phyloP scores from a whole-genome alignment of 2,888 invertebrate species.

The Nomada fabriciana region DNA sequence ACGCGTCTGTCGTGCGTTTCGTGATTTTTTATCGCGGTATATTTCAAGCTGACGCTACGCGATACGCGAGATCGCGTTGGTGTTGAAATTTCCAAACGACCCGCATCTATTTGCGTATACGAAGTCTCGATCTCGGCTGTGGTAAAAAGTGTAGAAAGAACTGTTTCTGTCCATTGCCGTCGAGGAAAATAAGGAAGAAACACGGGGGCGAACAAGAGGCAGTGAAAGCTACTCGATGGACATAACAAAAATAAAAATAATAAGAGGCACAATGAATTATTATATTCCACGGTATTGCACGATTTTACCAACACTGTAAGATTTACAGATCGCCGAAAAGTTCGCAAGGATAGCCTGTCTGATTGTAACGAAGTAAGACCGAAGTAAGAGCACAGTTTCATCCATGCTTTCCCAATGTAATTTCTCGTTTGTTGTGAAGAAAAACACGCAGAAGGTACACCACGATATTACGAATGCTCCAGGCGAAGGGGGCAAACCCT shows the following conservation, averaged over 20 bases:
- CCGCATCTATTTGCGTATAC: conserved; percentile 47
- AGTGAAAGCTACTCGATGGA: background rate
- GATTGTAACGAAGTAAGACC: background rate
- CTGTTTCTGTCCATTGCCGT: background rate
- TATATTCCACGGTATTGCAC: too few species aligned
- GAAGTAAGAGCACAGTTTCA: too few species aligned
- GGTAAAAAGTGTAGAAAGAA: conserved; percentile 5
- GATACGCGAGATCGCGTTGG: conserved; percentile 10
- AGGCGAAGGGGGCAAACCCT: conserved; percentile 25
- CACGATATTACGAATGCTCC: conserved; percentile 16
- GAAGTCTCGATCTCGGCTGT: conserved; percentile 28
- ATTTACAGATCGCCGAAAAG: background rate
- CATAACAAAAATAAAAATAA: background rate
- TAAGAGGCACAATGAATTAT: background rate
- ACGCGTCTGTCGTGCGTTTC: background rate
- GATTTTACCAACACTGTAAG: too few species aligned
- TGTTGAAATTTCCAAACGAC: conserved; percentile 9
- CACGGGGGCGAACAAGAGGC: background rate
- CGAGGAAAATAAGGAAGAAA: background rate
- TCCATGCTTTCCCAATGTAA: background rate
- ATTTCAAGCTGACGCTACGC: background rate
- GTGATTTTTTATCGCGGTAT: conserved; percentile 26
- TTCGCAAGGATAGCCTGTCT: background rate
- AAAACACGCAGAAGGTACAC: conserved; percentile 24
- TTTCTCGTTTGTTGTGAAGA: conserved; percentile 25